phyloP scores from a whole-genome alignment of 1,140 invertebrate genomes.

The Nylanderia fulva region DNA sequence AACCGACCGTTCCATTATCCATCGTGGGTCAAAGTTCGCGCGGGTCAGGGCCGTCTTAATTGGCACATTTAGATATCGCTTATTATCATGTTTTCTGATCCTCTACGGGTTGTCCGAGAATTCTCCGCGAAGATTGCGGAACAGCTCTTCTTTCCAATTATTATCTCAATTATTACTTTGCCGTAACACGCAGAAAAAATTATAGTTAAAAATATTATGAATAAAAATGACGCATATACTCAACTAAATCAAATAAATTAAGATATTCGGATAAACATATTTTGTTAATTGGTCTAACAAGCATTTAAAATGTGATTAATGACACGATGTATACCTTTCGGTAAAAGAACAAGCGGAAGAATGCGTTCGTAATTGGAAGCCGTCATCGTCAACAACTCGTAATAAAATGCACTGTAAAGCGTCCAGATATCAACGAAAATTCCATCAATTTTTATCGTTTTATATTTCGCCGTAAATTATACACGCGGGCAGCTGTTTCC shows the following conservation, averaged over 20 bases:
- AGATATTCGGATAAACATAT: constrained; percentile 2
- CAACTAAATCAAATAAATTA: constrained; percentile 17
- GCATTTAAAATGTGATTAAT: constrained; percentile 37
- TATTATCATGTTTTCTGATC: constrained; percentile 26
- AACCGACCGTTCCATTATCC: background rate
- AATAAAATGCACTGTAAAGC: constrained; percentile 66
- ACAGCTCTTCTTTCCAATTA: background rate
- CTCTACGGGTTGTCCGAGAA: background rate
- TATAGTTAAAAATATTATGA: constrained; percentile 6
- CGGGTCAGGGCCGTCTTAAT: constrained; percentile 71
- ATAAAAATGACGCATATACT: background rate
- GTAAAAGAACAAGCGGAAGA: constrained; percentile 9
- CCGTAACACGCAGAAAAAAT: background rate
- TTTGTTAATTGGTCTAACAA: constrained; percentile 15
- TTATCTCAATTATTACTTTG: background rate
- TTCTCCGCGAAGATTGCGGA: background rate
- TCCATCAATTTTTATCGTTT: constrained; percentile 71
- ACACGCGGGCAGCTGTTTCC: constrained; percentile 51
- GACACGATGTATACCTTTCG: background rate
- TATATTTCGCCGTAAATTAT: constrained; percentile 67
- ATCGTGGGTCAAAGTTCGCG: constrained; percentile 50
- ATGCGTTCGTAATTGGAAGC: constrained; percentile 17
- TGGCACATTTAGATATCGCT: constrained; percentile 71
- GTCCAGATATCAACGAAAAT: constrained; percentile 65
- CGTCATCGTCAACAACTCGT: constrained; percentile 56